A percentile compares a stretch with the other conserved stretches of the same genome.
Conservation (phyloP, 2,113 vertebrate species). For the Recurvirostra avosetta region DNA sequence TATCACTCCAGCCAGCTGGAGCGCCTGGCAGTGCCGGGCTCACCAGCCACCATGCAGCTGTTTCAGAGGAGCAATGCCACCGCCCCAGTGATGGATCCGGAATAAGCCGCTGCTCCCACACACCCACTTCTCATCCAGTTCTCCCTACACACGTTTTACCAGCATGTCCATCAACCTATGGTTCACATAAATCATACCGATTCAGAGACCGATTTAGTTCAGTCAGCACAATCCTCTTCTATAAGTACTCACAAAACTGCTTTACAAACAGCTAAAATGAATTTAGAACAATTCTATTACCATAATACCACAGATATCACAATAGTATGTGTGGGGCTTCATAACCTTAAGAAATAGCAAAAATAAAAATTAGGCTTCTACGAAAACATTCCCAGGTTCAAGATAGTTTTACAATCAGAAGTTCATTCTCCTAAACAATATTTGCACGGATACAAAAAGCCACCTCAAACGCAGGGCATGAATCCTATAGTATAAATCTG, state of each 20-base stretch:
- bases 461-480: not conserved
- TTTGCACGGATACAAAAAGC: not conserved
- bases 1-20: not conserved
- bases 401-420: not conserved
- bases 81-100: rapidly evolving
- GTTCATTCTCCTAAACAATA: not conserved
- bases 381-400: not conserved
- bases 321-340: not conserved
- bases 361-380: not conserved
- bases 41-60: rapidly evolving
- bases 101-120: not conserved
- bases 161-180: not conserved
- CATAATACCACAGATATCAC: not conserved
- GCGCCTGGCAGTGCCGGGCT: rapidly evolving
- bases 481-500: not conserved
- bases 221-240: not conserved
- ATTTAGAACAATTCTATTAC: not conserved
- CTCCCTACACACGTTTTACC: not conserved
- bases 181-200: not conserved
- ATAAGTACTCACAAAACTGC: not conserved
- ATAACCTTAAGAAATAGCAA: not conserved
- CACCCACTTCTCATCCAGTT: not conserved
- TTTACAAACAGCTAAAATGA: not conserved
- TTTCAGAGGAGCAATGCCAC: not conserved
- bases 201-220: not conserved